A percentile compares a stretch with the other conserved stretches of the same genome.
Evolutionary conservation across 1,140 invertebrate species (phyloP).

Genomic region (Drosophila nasuta): DNA sequence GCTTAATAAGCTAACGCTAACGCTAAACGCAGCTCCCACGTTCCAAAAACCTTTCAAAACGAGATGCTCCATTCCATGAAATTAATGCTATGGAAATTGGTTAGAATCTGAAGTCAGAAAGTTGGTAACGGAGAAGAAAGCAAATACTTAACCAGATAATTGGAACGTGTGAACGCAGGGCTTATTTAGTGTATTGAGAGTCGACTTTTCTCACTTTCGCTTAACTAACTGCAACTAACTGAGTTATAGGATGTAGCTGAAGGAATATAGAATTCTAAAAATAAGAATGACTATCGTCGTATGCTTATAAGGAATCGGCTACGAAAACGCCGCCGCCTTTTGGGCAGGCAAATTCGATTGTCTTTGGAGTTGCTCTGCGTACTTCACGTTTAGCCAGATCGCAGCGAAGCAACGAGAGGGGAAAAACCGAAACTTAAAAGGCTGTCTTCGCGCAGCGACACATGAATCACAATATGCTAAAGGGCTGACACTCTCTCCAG

Average conservation of each 20-base stretch:
- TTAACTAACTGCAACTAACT: not conserved
- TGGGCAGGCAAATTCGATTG: slow-evolving; percentile 29
- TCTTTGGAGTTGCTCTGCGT: slow-evolving; percentile 15
- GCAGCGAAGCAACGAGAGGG: not conserved
- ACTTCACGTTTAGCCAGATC: slow-evolving; percentile 3
- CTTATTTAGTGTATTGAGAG: slow-evolving; percentile 1
- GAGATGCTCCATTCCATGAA: slow-evolving; percentile 9
- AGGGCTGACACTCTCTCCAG: slow-evolving; percentile 80
- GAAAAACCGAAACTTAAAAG: slow-evolving; percentile 57
- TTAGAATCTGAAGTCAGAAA: slow-evolving; percentile 36
- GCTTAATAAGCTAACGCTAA: not conserved
- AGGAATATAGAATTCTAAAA: slow-evolving; percentile 16
- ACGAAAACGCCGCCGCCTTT: slow-evolving; percentile 49
- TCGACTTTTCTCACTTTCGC: not conserved
- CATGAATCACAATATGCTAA: slow-evolving; percentile 84
- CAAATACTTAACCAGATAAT: slow-evolving; percentile 32
- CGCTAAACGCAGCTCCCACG: slow-evolving; percentile 16
- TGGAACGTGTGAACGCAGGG: slow-evolving; percentile 38
- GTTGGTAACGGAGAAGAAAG: slow-evolving; percentile 22
- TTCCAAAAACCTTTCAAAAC: slow-evolving; percentile 27
- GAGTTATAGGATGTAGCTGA: not conserved
- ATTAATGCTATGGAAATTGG: slow-evolving; percentile 30
- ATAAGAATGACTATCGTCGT: slow-evolving; percentile 2
- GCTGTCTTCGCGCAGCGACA: slow-evolving; percentile 74
- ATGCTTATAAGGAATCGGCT: slow-evolving; percentile 1